Percentiles rank a stretch among this genome's conserved stretches.
Evolutionary conservation across 2,113 vertebrate genomes (phyloP).

Genomic region (Ictalurus furcatus): DNA sequence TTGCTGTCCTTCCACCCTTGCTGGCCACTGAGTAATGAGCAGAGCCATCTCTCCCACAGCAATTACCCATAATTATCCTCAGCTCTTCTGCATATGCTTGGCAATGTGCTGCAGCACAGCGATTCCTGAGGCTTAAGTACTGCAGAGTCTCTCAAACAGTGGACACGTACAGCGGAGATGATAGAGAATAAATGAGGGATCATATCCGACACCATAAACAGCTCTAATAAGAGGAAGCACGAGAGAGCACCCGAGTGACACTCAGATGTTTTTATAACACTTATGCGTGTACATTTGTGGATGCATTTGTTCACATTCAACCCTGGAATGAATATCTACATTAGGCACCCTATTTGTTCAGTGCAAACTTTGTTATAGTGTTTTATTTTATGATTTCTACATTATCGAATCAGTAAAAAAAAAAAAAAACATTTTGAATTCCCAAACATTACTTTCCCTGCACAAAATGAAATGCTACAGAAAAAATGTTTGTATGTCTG

Average conservation of each 20-base stretch:
- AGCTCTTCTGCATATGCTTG: conserved; percentile 29
- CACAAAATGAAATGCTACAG: no score
- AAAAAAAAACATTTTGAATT: no score
- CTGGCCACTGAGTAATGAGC: conserved; percentile 28
- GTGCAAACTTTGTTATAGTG: no score
- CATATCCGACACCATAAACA: conserved; percentile 13
- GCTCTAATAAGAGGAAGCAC: neutral
- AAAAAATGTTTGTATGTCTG: no score
- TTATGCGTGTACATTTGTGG: no score
- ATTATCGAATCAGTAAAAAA: no score
- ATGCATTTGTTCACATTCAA: neutral
- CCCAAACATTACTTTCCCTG: no score
- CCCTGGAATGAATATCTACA: neutral
- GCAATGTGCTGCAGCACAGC: conserved; percentile 31
- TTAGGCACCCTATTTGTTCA: no score
- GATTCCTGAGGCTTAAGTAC: conserved; percentile 19
- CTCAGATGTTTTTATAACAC: neutral
- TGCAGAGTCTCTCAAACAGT: conserved; percentile 31
- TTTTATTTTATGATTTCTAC: no score
- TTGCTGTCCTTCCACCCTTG: neutral
- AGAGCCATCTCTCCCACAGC: conserved; percentile 47
- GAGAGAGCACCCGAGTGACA: neutral
- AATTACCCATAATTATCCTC: conserved; percentile 57
- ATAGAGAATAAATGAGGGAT: conserved; percentile 17
- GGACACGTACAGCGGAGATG: conserved; percentile 2